phyloP scores from a whole-genome alignment of 2,797 vertebrate species.

The Chiroxiphia lanceolata region DNA sequence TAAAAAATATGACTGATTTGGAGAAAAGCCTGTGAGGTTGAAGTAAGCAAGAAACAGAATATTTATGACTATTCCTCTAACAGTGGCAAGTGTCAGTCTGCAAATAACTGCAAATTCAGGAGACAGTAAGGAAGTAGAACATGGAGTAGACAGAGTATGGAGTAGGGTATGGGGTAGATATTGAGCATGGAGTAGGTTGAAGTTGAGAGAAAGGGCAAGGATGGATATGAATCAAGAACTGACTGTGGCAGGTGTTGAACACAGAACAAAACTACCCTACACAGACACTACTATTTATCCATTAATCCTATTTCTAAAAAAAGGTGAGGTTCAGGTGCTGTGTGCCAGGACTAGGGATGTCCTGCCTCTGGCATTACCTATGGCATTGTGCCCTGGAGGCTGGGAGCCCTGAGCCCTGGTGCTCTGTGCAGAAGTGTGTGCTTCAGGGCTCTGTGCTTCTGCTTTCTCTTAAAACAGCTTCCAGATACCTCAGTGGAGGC shows the following conservation, averaged over 20 bases:
- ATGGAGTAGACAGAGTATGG: not conserved
- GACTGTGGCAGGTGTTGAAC: not conserved
- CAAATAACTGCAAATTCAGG: not conserved
- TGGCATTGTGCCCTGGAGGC: not conserved
- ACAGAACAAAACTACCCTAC: not conserved
- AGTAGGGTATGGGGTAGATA: not conserved
- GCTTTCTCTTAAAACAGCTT: not conserved
- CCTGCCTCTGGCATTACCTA: not conserved
- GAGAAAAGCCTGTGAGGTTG: not conserved
- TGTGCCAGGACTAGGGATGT: not conserved
- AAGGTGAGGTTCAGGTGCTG: not conserved
- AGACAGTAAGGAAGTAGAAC: not conserved
- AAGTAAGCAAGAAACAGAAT: not conserved
- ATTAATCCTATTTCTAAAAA: not conserved
- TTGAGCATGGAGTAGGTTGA: not conserved
- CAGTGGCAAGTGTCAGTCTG: not conserved
- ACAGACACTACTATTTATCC: not conserved
- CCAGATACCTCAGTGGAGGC: not conserved
- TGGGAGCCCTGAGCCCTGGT: accelerated
- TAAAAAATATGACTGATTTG: not conserved
- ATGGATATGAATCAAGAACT: not conserved
- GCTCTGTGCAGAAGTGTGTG: not conserved
- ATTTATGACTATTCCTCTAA: not conserved
- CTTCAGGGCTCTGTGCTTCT: not conserved
- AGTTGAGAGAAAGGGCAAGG: not conserved